Evolutionary conservation across 2,113 vertebrate species (phyloP).

Genomic region (Taxidea taxus): DNA sequence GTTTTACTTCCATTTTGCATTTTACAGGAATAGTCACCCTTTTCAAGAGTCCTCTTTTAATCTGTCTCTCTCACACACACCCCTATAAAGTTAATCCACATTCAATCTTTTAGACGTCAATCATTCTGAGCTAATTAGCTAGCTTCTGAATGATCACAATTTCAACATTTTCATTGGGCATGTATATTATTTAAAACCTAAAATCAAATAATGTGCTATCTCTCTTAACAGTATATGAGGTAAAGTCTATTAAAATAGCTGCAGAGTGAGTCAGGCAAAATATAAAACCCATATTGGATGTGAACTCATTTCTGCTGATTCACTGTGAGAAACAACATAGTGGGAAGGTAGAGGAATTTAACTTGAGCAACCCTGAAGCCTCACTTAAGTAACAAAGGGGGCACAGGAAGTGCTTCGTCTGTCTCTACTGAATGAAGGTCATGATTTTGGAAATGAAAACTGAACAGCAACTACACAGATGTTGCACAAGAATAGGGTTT

Average conservation of each 20-base stretch:
- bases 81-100: neutral
- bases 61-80: neutral
- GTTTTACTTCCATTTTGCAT: neutral
- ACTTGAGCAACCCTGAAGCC: neutral
- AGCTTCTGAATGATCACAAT: neutral
- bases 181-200: neutral
- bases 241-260: neutral
- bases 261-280: neutral
- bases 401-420: slow-evolving; percentile 1
- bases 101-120: neutral
- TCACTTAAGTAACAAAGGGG: neutral
- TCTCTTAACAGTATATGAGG: neutral
- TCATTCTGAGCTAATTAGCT: neutral
- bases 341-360: neutral
- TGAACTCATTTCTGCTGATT: neutral
- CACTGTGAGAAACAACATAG: neutral
- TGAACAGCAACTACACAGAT: neutral
- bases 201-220: neutral
- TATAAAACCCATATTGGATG: neutral
- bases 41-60: neutral
- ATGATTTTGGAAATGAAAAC: slow-evolving; percentile 37
- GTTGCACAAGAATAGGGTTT: neutral
- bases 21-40: neutral
- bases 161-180: neutral
- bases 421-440: slow-evolving; percentile 42